Conservation (phyloP, 1,140 invertebrate species). For the Coptotermes formosanus region DNA sequence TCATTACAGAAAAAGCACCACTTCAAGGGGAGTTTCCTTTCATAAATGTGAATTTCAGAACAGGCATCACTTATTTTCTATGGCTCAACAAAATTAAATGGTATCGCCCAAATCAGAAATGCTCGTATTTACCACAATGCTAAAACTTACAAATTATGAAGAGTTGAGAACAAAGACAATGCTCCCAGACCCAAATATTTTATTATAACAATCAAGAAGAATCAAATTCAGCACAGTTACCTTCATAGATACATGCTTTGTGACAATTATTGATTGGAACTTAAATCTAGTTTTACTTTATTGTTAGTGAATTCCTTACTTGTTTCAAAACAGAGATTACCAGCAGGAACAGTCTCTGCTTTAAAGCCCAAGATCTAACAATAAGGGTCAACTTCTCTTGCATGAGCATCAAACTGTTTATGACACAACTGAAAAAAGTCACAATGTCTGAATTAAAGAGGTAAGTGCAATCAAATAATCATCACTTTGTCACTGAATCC, state of each 20-base stretch:
- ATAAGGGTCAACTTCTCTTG: neutral
- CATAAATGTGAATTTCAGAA: no score
- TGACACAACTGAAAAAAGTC: neutral
- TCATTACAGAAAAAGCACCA: no score
- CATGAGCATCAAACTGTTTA: neutral
- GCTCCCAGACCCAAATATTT: constrained; percentile 32
- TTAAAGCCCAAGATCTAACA: neutral
- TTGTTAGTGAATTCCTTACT: constrained; percentile 25
- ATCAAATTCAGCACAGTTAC: constrained; percentile 23
- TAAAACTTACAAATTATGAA: neutral
- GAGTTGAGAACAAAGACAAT: neutral
- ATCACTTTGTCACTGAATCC: constrained; percentile 1
- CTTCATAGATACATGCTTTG: constrained; percentile 26
- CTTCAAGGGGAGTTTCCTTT: no score
- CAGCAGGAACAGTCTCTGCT: neutral
- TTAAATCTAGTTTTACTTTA: constrained; percentile 30
- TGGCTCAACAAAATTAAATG: no score
- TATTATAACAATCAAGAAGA: constrained; percentile 33
- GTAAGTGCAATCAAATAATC: constrained; percentile 13
- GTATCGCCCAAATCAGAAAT: no score
- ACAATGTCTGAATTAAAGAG: neutral
- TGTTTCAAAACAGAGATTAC: neutral
- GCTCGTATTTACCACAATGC: no score
- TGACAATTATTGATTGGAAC: constrained; percentile 29
- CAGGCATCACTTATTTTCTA: no score